Evolutionary conservation across 2,113 vertebrate species (phyloP).

Genomic region (Callionymus lyra): DNA sequence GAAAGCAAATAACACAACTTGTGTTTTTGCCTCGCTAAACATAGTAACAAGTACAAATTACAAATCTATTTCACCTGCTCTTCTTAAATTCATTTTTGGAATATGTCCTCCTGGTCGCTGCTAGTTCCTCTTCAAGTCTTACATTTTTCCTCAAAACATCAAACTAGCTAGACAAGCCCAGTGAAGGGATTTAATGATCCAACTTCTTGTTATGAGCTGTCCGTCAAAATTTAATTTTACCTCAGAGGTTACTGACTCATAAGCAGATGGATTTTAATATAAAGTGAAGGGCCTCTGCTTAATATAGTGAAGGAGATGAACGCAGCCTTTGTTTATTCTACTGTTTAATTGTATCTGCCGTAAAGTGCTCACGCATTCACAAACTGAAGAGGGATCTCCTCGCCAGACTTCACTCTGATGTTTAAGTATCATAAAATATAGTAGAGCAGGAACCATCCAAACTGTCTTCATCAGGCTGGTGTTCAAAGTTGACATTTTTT

Average conservation of each 20-base stretch:
- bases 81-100: too few species aligned
- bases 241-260: conserved; percentile 52
- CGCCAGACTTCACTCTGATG: conserved; percentile 3
- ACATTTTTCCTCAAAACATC: too few species aligned
- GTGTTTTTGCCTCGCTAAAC: too few species aligned
- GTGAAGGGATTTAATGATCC: conserved; percentile 23
- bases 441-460: conserved; percentile 5
- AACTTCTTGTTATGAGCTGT: conserved; percentile 22
- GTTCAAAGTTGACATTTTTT: conserved; percentile 41
- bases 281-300: conserved; percentile 34
- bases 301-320: conserved; percentile 44
- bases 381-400: neutral
- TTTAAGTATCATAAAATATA: conserved; percentile 1
- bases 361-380: too few species aligned
- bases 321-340: conserved; percentile 40
- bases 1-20: too few species aligned
- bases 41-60: too few species aligned
- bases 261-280: conserved; percentile 50
- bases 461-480: conserved; percentile 8
- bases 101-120: too few species aligned
- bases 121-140: too few species aligned
- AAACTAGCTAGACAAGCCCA: conserved; percentile 18
- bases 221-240: conserved; percentile 63
- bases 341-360: neutral
- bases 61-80: too few species aligned